phyloP scores from a whole-genome alignment of 2,797 vertebrate species.

The Lithobates pipiens region DNA sequence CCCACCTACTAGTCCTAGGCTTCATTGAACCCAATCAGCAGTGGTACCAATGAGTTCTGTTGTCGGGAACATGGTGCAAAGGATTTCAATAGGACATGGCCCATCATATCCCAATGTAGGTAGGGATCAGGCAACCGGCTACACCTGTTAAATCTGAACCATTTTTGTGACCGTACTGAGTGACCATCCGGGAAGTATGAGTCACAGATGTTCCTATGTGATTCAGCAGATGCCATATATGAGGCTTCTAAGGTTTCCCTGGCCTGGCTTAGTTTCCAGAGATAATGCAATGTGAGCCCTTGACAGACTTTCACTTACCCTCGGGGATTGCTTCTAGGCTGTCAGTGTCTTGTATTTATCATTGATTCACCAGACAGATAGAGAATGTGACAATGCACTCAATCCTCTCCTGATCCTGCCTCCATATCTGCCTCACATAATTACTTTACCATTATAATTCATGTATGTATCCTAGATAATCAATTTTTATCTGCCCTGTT shows the following conservation, averaged over 20 bases:
- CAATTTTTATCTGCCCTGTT: no score
- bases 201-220: not conserved
- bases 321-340: not conserved
- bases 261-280: not conserved
- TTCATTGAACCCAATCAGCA: no score
- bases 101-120: no score
- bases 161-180: not conserved
- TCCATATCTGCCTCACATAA: not conserved
- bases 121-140: no score
- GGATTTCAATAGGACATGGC: no score
- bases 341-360: not conserved
- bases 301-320: slow-evolving; percentile 20
- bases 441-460: not conserved
- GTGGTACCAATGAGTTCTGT: no score
- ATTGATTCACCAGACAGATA: not conserved
- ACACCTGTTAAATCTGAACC: no score
- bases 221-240: not conserved
- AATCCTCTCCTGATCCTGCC: not conserved
- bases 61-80: no score
- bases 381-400: not conserved
- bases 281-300: slow-evolving; percentile 10
- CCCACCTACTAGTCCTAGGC: no score
- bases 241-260: not conserved
- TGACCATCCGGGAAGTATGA: not conserved
- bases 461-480: no score